Evolutionary conservation across 2,797 vertebrate genomes (phyloP), one percentile per base, ranked within the genome.

Genomic region (Betta splendens): DNA sequence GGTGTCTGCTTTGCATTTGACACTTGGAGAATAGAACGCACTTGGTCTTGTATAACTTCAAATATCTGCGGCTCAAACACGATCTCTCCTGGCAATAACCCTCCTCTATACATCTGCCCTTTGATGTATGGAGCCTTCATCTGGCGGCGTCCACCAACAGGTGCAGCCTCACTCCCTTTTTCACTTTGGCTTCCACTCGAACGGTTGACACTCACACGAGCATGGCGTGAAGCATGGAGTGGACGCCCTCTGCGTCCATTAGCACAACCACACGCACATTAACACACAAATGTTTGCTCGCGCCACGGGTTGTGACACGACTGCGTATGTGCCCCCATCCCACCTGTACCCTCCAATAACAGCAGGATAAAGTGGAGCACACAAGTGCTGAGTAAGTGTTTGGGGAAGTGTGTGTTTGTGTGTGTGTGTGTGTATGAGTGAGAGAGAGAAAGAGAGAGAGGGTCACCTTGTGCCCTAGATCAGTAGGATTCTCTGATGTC

Each of bases 381-480:
- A 36, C 35, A 52, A 83, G 60, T 80, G 78, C 81, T 81, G 76
- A 81, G 68, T 38, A 54, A 53, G 66, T 51, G 58, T 53, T 81
- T 81, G 76, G 33, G 17, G 37, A 43, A 17, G 35, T 37, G 36
- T 47, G 56, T 46, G 1, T 51, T 2, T 47, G 52, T 33, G 52
- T 39, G 47, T 37, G 23, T n/a, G 11, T 16, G 62, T 32, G 43
- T 38, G 26, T 23, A 20, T 23, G 20, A 51, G 21, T 21, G 23
- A 44, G 52, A 11, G 37, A 37, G 28, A 59, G 18, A 37, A 28
- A 59, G 18, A 51, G 26, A 46, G 22, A 35, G 54, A 65, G 67
- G 81, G 81, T 84, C 79, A 87, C 75, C 73, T 83, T 83, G 75
- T 81, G 79, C 62, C 77, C 79, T 44, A 71, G 59, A 78, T 85